These are phyloP conservation scores for Neolamprologus sp. DNA, from an alignment of 2,113 vertebrate species.

Conservation along the genomic window DNA sequence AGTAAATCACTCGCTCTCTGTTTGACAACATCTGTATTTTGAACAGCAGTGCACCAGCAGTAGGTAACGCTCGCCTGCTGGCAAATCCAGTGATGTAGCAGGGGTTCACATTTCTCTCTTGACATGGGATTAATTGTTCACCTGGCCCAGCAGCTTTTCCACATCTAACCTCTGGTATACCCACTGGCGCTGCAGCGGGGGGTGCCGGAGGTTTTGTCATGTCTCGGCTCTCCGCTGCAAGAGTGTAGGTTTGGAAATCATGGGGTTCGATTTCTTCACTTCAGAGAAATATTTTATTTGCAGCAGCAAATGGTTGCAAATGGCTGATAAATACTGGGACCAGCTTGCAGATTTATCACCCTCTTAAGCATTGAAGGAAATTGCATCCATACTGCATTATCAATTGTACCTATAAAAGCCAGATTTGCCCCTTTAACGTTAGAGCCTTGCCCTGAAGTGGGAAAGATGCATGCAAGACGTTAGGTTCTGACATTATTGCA, in stretches of 20 bases:
- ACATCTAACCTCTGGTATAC: slow-evolving; percentile 14
- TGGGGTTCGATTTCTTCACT: neutral
- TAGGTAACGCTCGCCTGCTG: slow-evolving; percentile 18
- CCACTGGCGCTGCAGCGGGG: slow-evolving; percentile 12
- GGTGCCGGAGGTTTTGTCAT: neutral
- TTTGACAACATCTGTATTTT: slow-evolving; percentile 6
- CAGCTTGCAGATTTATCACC: slow-evolving; percentile 36
- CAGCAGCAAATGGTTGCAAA: slow-evolving; percentile 2
- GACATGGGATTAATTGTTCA: slow-evolving; percentile 59
- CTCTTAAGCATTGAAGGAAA: slow-evolving; percentile 30
- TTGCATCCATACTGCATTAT: slow-evolving; percentile 18
- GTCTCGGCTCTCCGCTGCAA: neutral
- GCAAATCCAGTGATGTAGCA: neutral
- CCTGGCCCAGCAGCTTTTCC: slow-evolving; percentile 43
- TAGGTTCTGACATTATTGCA: slow-evolving; percentile 40
- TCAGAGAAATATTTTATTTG: slow-evolving; percentile 12
- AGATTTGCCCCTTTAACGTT: slow-evolving; percentile 31
- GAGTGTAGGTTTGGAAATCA: neutral
- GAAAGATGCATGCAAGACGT: slow-evolving; percentile 31
- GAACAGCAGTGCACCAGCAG: slow-evolving; percentile 3
- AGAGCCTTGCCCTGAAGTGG: slow-evolving; percentile 21
- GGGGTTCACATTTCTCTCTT: slow-evolving; percentile 43
- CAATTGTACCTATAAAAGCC: slow-evolving; percentile 16
- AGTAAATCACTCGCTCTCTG: neutral
- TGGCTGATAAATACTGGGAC: neutral